Evolutionary conservation across 1,140 invertebrate species (phyloP), one percentile per base, ranked within the genome.

Genomic region (Tribolium castaneum): DNA sequence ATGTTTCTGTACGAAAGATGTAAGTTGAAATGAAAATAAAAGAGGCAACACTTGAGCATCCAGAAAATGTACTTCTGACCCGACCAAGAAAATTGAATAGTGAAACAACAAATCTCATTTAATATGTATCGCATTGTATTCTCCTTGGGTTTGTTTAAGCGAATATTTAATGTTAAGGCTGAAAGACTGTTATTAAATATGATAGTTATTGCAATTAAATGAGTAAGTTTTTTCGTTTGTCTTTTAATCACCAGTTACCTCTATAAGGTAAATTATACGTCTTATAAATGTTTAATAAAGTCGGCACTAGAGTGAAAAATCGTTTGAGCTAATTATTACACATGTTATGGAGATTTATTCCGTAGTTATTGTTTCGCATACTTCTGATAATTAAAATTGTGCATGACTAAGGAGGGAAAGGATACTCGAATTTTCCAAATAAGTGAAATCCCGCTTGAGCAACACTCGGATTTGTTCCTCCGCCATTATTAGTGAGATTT

Each of bases 321-420:
- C 22, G 16, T 59, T 22, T 10, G 9, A 59, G 22, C 9, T 59
- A 59, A 59, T 59, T 59, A 59, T 59, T 59, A 59, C 54, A 30
- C 22, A n/a, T 59, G 54, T 59, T 59, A 59, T 59, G 54, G 54
- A 59, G 54, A 59, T 59, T 59, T 59, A 59, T 59, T n/a, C 22
- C 19, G 7, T n/a, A 45, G 39, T 45, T 59, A 25, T 59, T 59
- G 54, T 59, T 59, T 59, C 54, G 22, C 54, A 59, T 59, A 59
- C 25, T 59, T 59, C 16, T 4, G 19, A 59, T 59, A 59, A 59
- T 59, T 59, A 59, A 59, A 22, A 59, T 22, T 22, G 54, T 59
- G 54, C 54, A 59, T 59, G 54, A 59, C 19, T 59, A 59, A 59
- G 10, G 19, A 59, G 54, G 6, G 19, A 59, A 59, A 59, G 54